phyloP scores from a whole-genome alignment of 1,140 invertebrate species.

The Pogonomyrmex californicus region DNA sequence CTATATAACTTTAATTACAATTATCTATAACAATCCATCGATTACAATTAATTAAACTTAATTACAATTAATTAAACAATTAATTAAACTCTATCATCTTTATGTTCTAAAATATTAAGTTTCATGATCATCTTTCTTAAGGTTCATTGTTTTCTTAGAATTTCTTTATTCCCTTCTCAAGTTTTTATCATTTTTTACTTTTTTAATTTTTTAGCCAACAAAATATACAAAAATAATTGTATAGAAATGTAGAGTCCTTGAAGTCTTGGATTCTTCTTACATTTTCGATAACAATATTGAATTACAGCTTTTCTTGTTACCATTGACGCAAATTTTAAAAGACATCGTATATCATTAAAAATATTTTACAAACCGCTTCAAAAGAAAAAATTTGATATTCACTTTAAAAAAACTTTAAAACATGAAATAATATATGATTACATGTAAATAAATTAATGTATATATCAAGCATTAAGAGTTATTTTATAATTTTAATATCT shows the following conservation, averaged over 20 bases:
- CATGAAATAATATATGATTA: constrained; percentile 1
- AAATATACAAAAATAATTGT: background rate
- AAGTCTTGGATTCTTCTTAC: background rate
- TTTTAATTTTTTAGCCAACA: background rate
- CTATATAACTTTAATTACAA: background rate
- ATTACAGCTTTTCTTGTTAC: constrained; percentile 33
- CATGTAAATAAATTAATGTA: background rate
- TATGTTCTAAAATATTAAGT: background rate
- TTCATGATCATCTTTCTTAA: background rate
- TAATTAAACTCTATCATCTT: background rate
- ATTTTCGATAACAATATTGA: constrained; percentile 39
- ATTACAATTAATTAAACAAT: background rate
- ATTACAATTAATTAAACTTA: background rate
- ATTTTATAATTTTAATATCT: constrained; percentile 13
- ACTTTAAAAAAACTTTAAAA: background rate
- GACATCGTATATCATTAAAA: constrained; percentile 15
- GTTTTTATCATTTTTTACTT: background rate
- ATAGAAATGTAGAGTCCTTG: background rate
- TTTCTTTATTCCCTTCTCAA: background rate
- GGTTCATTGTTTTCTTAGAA: background rate
- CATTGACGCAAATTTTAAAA: constrained; percentile 20
- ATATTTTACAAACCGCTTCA: constrained; percentile 5
- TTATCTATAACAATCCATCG: too few relatives aligned
- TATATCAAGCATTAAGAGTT: background rate
- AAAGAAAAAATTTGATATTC: background rate